Percentiles rank a stretch among this genome's conserved stretches.
These are phyloP conservation scores for Raphicerus campestris DNA, from an alignment of 2,113 vertebrate genomes.

Conservation along the genomic window DNA sequence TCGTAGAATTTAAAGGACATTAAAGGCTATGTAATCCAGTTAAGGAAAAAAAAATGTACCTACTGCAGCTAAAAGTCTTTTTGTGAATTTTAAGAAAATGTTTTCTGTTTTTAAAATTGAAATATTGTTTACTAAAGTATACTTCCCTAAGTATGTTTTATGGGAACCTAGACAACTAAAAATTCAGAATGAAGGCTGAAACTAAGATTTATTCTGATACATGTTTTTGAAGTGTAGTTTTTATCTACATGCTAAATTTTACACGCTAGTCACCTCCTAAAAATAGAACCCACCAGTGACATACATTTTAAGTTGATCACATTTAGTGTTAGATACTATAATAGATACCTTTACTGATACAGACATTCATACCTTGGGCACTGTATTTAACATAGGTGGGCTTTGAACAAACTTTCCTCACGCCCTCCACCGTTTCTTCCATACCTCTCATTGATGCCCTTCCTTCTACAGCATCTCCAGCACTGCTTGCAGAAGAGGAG, in stretches of 20 bases:
- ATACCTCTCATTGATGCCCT: constrained; percentile 71
- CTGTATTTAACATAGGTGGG: constrained; percentile 30
- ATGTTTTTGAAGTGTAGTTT: constrained; percentile 5
- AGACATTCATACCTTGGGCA: constrained; percentile 18
- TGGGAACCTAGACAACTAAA: constrained; percentile 61
- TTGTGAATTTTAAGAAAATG: constrained; percentile 13
- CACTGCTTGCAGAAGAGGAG: constrained; percentile 78
- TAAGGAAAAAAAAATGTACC: background rate
- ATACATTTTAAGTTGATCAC: background rate
- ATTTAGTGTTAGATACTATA: constrained; percentile 30
- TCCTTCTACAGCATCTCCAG: constrained; percentile 75
- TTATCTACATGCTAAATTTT: background rate
- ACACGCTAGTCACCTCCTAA: background rate
- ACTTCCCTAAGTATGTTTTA: background rate
- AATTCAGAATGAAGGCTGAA: constrained; percentile 76
- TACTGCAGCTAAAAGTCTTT: background rate
- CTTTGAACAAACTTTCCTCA: constrained; percentile 13
- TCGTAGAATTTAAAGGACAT: background rate
- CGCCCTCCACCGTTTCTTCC: constrained; percentile 51
- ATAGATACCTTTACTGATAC: background rate
- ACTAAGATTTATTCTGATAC: constrained; percentile 18
- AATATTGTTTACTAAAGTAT: background rate
- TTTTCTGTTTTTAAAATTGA: background rate
- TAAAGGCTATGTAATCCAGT: background rate
- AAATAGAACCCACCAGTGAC: background rate